These are phyloP conservation scores for Centruroides vittatus DNA, from an alignment of 1,140 invertebrate genomes.

Conservation along the genomic window DNA sequence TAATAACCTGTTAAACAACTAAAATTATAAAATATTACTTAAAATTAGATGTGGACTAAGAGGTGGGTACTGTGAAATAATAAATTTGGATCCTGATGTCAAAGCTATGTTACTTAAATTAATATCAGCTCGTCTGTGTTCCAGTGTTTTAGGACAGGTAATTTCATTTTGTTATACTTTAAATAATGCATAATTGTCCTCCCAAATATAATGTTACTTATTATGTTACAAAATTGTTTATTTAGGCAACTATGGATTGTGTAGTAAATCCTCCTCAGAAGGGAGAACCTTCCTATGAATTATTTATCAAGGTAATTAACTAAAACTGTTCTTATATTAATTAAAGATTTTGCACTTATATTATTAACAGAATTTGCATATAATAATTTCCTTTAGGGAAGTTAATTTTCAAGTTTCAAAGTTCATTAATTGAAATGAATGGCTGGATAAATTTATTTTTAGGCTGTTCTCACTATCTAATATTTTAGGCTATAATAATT, in stretches of 20 bases:
- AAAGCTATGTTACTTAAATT: constrained; percentile 76
- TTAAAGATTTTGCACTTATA: constrained; percentile 1
- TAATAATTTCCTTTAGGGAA: no score
- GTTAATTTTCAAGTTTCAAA: no score
- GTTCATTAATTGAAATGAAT: no score
- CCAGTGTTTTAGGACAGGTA: constrained; percentile 72
- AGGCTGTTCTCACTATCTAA: no score
- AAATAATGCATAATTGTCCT: not conserved
- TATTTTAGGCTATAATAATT: no score
- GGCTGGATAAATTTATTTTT: no score
- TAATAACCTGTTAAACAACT: no score
- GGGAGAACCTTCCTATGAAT: constrained; percentile 68
- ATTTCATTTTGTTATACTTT: constrained; percentile 4
- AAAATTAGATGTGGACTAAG: constrained; percentile 61
- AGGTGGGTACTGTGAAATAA: constrained; percentile 81
- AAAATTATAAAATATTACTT: no score
- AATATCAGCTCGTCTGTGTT: constrained; percentile 89
- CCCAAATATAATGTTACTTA: not conserved
- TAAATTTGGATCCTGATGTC: constrained; percentile 73
- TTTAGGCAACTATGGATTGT: constrained; percentile 43
- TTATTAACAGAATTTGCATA: not conserved
- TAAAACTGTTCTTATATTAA: not conserved
- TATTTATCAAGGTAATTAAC: constrained; percentile 33
- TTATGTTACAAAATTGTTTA: not conserved
- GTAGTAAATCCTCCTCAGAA: constrained; percentile 64